Base-by-base conservation (phyloP, 1,140 invertebrate genomes). In the Oscheius sp. region DNA sequence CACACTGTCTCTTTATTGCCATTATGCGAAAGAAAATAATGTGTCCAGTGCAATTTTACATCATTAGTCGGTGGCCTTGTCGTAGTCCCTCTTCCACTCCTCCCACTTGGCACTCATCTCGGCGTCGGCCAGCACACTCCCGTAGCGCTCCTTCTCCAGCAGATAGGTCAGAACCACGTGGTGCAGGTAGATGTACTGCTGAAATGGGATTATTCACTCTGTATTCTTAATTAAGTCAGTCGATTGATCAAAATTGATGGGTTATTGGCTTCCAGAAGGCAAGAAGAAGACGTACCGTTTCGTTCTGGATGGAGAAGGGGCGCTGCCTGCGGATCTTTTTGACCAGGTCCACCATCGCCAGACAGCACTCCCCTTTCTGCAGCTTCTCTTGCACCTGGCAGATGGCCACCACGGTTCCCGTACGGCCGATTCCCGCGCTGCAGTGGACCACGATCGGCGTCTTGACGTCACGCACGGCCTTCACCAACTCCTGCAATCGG, bases 11-110 rank as follows among this genome's bases (percentile, higher is more conserved):
- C n/a, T n/a, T n/a, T n/a, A n/a, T n/a, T n/a, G n/a, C n/a, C n/a
- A n/a, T n/a, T n/a, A n/a, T n/a, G n/a, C n/a, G n/a, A n/a, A n/a
- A n/a, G n/a, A n/a, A n/a, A n/a, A n/a, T n/a, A n/a, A n/a, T n/a
- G n/a, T 91, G 91, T 85, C 87, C 96, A 74, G 93, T 91, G 65
- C 84, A 95, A 64, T 95, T 95, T 87, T 93, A 96, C 71, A 86
- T 96, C n/a, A n/a, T n/a, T n/a, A n/a, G n/a, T n/a, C 34, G 2
- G 72, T 74, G 10, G 45, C 64, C 2, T 7, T 28, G n/a, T 38
- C 55, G 28, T 74, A 74, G 26, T 74, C 72, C 3, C 31, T 36
- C 1, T 35, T 26, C 45, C 61, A 74, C 36, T 74, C 34, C 49
- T 68, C 52, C n/a, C 61, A 74, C 20, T 68, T 68, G 10, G 3